Evolutionary conservation across 1,140 invertebrate genomes (phyloP), one percentile per base, ranked within the genome.

Genomic region (Drosophila ficusphila): DNA sequence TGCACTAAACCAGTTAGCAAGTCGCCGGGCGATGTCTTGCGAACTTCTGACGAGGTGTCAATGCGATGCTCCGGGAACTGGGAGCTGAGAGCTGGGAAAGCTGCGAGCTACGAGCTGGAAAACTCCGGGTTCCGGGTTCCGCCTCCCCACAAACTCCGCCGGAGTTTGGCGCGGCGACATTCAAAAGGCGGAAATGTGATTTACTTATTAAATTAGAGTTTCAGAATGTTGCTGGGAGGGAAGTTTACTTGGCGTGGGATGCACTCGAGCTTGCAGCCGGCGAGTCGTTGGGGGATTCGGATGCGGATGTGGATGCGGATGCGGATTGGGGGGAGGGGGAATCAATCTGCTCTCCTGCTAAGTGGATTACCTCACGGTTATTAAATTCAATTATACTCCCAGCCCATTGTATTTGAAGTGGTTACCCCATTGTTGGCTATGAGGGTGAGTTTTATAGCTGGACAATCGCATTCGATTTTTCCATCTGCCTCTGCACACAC

Each of bases 41-140:
- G 62, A 86, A 79, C 72, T 85, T 85, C 61, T 86, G 81, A 85
- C 76, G 81, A 86, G 81, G 81, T 85, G 81, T 85, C 81, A 85
- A 86, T 81, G 76, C 76, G 69, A 69, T 49, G 76, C 76, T 67
- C 53, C 60, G 46, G 47, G 70, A 49, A 51, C 58, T 47, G 46
- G 52, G 25, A 27, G 25, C 56, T 27, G 48, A 38, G 23, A 53
- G 29, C 48, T 42, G 36, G 52, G 12, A 57, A 14, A 16, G 11
- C 31, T 21, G 8, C 2, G 9, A 11, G 16, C 12, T 51, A 11
- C 25, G 19, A 49, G 16, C 70, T 51, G 4, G 38, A 5, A 18
- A n/a, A n/a, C n/a, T n/a, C n/a, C n/a, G n/a, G n/a, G 19, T 42
- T 42, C 39, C 39, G 39, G 16, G 49, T 16, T 19, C 21, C 33